A percentile compares a stretch with the other conserved stretches of the same genome.
Evolutionary conservation across 2,888 invertebrate species (phyloP).

Genomic region (Candidula unifasciata): DNA sequence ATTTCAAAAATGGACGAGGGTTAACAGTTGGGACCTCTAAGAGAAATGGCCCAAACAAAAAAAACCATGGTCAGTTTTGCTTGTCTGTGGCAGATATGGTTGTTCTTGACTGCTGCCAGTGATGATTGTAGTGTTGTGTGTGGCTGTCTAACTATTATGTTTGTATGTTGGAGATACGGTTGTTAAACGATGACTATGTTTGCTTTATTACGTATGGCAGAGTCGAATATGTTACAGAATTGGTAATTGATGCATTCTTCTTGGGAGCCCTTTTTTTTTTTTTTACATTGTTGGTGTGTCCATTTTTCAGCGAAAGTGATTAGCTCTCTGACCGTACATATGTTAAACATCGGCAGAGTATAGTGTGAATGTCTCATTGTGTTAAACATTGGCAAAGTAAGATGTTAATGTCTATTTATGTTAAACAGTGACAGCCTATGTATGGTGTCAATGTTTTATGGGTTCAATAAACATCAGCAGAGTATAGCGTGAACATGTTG

Average conservation of each 20-base stretch:
- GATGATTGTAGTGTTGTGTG: too few relatives aligned
- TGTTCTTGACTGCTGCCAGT: too few relatives aligned
- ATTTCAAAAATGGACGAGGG: too few relatives aligned
- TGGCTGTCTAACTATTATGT: too few relatives aligned
- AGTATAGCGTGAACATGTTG: background rate
- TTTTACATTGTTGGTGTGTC: background rate
- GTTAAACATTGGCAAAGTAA: constrained; percentile 12
- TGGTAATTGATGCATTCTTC: background rate
- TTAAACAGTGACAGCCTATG: constrained; percentile 20
- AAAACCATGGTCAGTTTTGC: too few relatives aligned
- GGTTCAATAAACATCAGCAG: constrained; percentile 21
- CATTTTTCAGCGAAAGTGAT: background rate
- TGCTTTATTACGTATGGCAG: too few relatives aligned
- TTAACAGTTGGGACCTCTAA: too few relatives aligned
- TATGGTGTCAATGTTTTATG: background rate
- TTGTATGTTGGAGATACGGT: too few relatives aligned
- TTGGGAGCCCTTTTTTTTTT: background rate
- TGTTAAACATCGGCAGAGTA: constrained; percentile 23
- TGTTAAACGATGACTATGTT: too few relatives aligned
- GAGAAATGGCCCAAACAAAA: too few relatives aligned
- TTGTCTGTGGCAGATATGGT: too few relatives aligned
- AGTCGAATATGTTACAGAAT: too few relatives aligned
- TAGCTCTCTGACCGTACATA: constrained; percentile 25
- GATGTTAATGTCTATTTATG: constrained; percentile 14
- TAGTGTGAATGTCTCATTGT: background rate